Evolutionary conservation across 2,113 vertebrate species (phyloP).

Genomic region (Saguinus midas): DNA sequence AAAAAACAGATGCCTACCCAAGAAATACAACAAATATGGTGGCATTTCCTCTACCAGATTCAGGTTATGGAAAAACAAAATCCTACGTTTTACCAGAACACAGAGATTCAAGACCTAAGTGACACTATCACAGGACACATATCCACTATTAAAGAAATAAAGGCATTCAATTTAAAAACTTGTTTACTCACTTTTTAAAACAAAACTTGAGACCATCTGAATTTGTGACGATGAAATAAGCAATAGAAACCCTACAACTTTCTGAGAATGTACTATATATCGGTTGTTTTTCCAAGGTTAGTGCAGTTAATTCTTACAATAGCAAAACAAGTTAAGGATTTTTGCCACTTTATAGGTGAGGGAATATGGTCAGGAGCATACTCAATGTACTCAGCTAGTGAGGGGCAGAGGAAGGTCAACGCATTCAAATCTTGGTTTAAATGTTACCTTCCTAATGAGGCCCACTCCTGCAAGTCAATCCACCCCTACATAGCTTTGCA

Average conservation of each 20-base stretch:
- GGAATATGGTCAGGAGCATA: neutral
- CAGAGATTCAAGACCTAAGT: neutral
- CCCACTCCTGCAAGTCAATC: rapidly evolving
- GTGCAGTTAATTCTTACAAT: neutral
- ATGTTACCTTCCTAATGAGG: neutral
- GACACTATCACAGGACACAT: neutral
- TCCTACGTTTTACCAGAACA: neutral
- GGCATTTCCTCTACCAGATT: neutral
- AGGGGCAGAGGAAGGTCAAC: neutral
- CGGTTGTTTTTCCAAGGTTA: neutral
- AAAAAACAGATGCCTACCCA: neutral
- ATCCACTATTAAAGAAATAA: neutral
- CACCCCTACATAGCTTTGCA: neutral
- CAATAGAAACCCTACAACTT: neutral
- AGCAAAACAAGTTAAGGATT: neutral
- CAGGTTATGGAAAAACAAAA: neutral
- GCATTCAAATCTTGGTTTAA: neutral
- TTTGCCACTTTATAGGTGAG: neutral
- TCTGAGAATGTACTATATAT: neutral
- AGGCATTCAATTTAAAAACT: neutral
- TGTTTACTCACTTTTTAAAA: neutral
- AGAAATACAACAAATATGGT: too few species aligned
- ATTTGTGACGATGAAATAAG: neutral
- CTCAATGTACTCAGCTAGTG: neutral
- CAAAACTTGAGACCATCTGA: neutral